Evolutionary conservation across 2,888 invertebrate genomes (phyloP), one percentile per base, ranked within the genome.

Genomic region (Ecdyonurus torrentis): DNA sequence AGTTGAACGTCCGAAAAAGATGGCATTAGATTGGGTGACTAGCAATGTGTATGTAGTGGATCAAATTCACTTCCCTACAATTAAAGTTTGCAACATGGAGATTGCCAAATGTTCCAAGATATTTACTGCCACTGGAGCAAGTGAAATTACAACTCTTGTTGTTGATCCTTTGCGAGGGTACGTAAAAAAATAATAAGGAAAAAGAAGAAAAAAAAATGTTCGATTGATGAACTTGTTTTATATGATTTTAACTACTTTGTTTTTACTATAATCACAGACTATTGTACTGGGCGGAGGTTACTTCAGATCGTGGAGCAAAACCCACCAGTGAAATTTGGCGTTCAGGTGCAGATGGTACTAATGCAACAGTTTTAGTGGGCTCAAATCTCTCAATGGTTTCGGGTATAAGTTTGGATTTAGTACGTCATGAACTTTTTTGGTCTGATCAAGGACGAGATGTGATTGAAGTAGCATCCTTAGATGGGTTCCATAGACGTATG

Each of bases 1-100:
- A 20, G n/a, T 63, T 2, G 59, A 23, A 15, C 73, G 72, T 64
- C 81, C 82, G 0, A 73, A 73, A 58, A 75, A 83, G 73, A 70
- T 90, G 52, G 79, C 85, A 0, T 78, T 87, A 1, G 90, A 91
- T 69, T 90, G 89, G 89, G 73, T 84, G 23, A 84, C 86, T 0
- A 79, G 81, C 15, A 87, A 87, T 70, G 76, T 87, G 0, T 90
- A 89, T 72, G 84, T 83, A 67, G 79, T 81, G 63, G 81, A 83
- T 68, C 76, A 74, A 10, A 64, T 66, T 58, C 66, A 66, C 37
- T 65, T 64, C 2, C 63, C 67, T 19, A 61, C 65, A 1, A 73
- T 76, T 58, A 71, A 70, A 66, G 72, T 80, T 0, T 87, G 87
- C 68, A 78, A 80, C 65, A 76, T 85, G 61, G 71, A 71, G 1